A percentile compares a stretch with the other conserved stretches of the same genome.
Evolutionary conservation across 2,113 vertebrate species (phyloP).

Genomic region (Oceanodroma tethys): DNA sequence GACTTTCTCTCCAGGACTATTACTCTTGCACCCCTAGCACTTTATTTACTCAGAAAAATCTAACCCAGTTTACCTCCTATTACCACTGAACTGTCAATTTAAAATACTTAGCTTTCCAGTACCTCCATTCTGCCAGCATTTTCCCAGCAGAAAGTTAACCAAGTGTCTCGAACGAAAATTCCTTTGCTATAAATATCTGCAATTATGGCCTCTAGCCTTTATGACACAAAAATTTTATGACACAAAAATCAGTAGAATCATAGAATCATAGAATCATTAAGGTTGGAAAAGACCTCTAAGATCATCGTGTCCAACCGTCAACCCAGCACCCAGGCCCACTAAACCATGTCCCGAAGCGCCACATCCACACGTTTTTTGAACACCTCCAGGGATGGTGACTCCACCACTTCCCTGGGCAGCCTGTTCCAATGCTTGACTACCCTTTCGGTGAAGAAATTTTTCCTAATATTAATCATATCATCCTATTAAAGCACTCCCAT

Average conservation of each 20-base stretch:
- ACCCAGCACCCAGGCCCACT: no score
- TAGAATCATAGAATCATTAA: no score
- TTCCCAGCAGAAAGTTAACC: background rate
- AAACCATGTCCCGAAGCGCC: no score
- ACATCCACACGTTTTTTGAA: no score
- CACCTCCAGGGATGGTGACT: no score
- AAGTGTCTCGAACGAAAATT: background rate
- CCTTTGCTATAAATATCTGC: background rate
- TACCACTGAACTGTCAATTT: background rate
- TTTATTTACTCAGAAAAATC: background rate
- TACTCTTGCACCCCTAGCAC: background rate
- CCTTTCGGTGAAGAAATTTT: no score
- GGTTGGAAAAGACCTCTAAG: no score
- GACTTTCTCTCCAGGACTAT: background rate
- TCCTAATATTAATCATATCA: background rate
- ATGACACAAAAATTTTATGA: background rate
- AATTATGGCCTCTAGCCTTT: background rate
- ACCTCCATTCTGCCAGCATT: background rate
- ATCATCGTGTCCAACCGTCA: no score
- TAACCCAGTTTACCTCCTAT: background rate
- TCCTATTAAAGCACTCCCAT: background rate
- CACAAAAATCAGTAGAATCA: background rate
- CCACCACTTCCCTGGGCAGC: no score
- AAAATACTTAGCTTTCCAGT: background rate
- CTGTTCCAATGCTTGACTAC: no score